Conservation (phyloP, 2,888 invertebrate genomes). For the Eilema griseolum region DNA sequence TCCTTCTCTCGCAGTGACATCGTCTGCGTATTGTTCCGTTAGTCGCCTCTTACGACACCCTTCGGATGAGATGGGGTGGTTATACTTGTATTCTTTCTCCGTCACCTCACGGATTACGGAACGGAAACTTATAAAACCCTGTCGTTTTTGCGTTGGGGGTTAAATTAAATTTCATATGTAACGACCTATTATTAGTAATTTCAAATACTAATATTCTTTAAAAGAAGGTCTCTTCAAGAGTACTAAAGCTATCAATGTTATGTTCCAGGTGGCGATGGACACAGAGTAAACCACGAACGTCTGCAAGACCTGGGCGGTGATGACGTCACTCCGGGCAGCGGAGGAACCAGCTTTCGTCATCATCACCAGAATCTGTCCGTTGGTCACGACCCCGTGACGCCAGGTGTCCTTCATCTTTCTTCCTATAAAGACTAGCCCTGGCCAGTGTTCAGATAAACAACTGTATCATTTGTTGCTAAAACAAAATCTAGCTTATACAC, state of each 20-base stretch:
- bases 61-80: no score
- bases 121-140: no score
- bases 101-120: no score
- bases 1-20: no score
- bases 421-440: conserved; percentile 25
- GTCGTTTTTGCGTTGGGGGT: no score
- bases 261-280: conserved; percentile 83
- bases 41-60: no score
- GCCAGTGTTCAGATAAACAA: conserved; percentile 26
- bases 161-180: no score
- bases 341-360: not conserved
- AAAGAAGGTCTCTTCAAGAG: not conserved
- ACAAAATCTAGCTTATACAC: no score
- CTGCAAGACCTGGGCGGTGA: conserved; percentile 49
- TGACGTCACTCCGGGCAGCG: conserved; percentile 15
- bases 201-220: no score
- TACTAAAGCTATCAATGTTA: conserved; percentile 3
- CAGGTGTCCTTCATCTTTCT: conserved; percentile 3
- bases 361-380: conserved; percentile 4
- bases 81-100: no score
- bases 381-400: conserved; percentile 5
- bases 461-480: conserved; percentile 11
- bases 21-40: no score
- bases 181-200: no score
- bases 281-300: conserved; percentile 76